Conservation (phyloP, 2,113 vertebrate genomes). For the Rhinopithecus roxellana region DNA sequence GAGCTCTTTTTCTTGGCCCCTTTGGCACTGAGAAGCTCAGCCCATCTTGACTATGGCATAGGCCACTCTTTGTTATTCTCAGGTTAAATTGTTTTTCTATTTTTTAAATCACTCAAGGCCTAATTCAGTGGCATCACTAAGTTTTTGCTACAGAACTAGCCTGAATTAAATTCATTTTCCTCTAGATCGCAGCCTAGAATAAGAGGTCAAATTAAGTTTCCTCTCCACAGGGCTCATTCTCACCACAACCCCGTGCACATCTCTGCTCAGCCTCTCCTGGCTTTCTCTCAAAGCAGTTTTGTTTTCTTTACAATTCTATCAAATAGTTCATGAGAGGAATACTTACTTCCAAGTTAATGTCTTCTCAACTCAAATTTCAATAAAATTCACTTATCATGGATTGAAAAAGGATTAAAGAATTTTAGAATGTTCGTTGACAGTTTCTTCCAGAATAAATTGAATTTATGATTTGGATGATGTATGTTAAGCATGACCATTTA, state of each 20-base stretch:
- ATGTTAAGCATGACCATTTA: background rate
- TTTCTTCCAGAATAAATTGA: background rate
- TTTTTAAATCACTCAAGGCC: background rate
- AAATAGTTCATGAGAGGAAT: background rate
- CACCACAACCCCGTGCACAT: accelerated
- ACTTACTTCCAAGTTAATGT: background rate
- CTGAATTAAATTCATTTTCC: background rate
- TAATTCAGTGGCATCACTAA: background rate
- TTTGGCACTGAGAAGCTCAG: background rate
- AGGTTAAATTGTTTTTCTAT: conserved; percentile 1
- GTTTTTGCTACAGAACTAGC: background rate
- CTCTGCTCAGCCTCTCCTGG: too few relatives aligned
- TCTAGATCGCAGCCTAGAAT: background rate
- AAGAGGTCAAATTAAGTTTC: background rate
- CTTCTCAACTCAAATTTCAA: conserved; percentile 15
- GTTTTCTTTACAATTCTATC: background rate
- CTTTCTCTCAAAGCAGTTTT: background rate
- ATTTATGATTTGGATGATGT: background rate
- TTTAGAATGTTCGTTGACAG: background rate
- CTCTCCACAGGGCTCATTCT: background rate
- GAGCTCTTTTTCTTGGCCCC: background rate
- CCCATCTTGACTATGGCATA: background rate
- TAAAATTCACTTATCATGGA: background rate
- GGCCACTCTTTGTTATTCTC: background rate
- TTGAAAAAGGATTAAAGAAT: background rate